Evolutionary conservation across 2,113 vertebrate genomes (phyloP), one percentile per base, ranked within the genome.

Genomic region (Sterrhoptilus dennistouni): DNA sequence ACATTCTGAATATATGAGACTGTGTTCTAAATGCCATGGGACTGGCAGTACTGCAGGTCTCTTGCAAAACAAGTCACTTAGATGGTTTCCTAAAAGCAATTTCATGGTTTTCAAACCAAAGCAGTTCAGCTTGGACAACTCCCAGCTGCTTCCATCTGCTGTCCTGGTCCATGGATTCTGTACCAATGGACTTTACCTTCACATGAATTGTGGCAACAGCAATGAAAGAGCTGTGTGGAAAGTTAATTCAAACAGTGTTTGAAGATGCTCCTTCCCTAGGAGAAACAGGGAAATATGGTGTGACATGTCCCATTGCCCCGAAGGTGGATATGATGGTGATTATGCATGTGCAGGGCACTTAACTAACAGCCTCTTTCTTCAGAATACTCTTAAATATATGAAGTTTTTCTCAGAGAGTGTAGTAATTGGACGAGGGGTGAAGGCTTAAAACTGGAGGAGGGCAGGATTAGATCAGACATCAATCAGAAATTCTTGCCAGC

Each of bases 301-400:
- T 22, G 81, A 89, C 14, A 19, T 31, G 31, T 89, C 45, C 44
- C 7, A 0, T 14, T 70, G 33, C n/a, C 53, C 27, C 0, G 0
- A 36, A 50, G 49, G 65, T 28, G 42, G 22, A 27, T 0, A 0
- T 10, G 36, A 6, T 36, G 53, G 23, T 53, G 38, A 20, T 40
- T 47, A 4, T 11, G 8, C 17, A 1, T 5, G 11, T 3, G 2
- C 44, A 50, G 21, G 23, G 28, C 22, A 21, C 14, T 42, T 31
- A 61, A 60, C 14, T 9, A 47, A 44, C 40, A 54, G 57, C 49
- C 6, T 68, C 20, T 40, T 42, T 28, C 31, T 74, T 31, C 25
- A n/a, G 35, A 64, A 31, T 27, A 8, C 45, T 77, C 76, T 38
- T 5, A 76, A 90, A 57, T 17, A 24, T 0, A 5, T 28, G 3